Percentiles rank a stretch among this genome's conserved stretches.
These are phyloP conservation scores for Pimephales promelas DNA, from an alignment of 2,113 vertebrate species.

Conservation along the genomic window DNA sequence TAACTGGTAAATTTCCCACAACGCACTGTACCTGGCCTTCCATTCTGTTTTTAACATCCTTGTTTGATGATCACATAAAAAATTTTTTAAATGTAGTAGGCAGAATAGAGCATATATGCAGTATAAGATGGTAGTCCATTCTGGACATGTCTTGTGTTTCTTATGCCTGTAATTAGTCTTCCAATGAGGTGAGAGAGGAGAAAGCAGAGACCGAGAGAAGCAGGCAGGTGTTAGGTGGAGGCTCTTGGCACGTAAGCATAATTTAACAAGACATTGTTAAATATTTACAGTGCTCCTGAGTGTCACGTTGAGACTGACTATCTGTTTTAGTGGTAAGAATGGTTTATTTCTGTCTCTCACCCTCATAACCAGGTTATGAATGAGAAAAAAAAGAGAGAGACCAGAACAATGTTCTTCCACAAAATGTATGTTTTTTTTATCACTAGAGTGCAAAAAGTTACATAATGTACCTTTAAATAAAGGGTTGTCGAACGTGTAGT, in stretches of 20 bases:
- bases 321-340: neutral
- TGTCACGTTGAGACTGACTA: constrained; percentile 35
- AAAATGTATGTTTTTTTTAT: too few relatives aligned
- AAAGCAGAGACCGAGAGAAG: constrained; percentile 19
- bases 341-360: neutral
- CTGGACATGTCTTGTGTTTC: neutral
- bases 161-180: neutral
- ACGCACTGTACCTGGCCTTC: neutral
- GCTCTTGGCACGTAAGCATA: constrained; percentile 34
- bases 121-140: neutral
- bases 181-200: constrained; percentile 6
- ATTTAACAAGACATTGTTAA: constrained; percentile 55
- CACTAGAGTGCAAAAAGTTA: too few relatives aligned
- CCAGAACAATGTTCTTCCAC: too few relatives aligned
- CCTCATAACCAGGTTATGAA: neutral
- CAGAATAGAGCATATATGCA: neutral
- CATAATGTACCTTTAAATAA: too few relatives aligned
- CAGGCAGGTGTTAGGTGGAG: constrained; percentile 45
- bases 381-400: neutral
- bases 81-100: neutral
- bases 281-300: constrained; percentile 60
- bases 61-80: too few relatives aligned
- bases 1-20: neutral
- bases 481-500: too few relatives aligned
- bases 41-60: neutral